Conservation (phyloP, 2,797 vertebrate genomes). For the Aulostomus chinensis region DNA sequence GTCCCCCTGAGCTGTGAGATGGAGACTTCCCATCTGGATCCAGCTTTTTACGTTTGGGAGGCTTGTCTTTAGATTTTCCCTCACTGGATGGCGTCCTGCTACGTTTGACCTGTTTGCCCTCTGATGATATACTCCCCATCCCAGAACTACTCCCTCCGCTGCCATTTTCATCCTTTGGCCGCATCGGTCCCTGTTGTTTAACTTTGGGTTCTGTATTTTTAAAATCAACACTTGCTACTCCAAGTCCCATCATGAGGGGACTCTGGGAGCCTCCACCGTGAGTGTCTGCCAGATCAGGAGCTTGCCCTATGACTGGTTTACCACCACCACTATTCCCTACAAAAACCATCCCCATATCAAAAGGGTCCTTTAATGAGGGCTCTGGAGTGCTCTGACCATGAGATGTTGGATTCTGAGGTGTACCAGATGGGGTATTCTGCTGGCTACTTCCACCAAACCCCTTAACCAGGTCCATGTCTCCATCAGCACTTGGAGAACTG, state of each 20-base stretch:
- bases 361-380: conserved; percentile 85
- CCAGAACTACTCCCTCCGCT: conserved; percentile 80
- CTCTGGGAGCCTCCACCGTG: conserved; percentile 89
- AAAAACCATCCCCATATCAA: conserved; percentile 93
- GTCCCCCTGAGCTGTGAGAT: conserved; percentile 91
- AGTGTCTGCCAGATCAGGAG: conserved; percentile 88
- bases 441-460: conserved; percentile 88
- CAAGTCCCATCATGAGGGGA: conserved; percentile 83
- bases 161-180: conserved; percentile 79
- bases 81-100: conserved; percentile 96
- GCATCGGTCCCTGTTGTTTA: conserved; percentile 74
- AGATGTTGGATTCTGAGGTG: conserved; percentile 80
- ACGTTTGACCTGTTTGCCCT: conserved; percentile 92
- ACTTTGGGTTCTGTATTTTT: conserved; percentile 86
- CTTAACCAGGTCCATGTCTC: conserved; percentile 93
- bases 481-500: conserved; percentile 94
- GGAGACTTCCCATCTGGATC: conserved; percentile 96
- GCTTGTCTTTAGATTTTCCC: conserved; percentile 96
- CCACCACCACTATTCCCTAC: conserved; percentile 84
- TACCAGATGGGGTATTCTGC: conserved; percentile 85
- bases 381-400: conserved; percentile 83
- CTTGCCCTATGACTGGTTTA: conserved; percentile 77
- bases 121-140: conserved; percentile 78
- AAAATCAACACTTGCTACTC: conserved; percentile 76
- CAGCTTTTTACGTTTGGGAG: conserved; percentile 92